These are phyloP conservation scores for Byasa hedistus DNA, from an alignment of 2,888 invertebrate genomes.

Conservation along the genomic window DNA sequence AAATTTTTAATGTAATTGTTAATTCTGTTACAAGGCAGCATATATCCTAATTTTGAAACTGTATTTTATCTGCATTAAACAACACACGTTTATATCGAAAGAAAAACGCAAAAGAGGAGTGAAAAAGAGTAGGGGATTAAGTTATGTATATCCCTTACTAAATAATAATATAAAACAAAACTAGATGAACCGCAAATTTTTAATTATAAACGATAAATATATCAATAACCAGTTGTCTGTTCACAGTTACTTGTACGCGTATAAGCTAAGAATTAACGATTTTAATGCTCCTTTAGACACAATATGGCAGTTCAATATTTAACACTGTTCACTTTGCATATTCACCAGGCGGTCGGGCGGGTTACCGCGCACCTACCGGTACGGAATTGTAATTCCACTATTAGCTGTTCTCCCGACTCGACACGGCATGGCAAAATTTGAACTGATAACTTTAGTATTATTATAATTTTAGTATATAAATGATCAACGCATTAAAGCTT, in stretches of 20 bases:
- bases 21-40: no score
- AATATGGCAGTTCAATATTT: slow-evolving; percentile 64
- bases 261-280: no score
- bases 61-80: no score
- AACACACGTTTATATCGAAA: no score
- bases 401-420: slow-evolving; percentile 40
- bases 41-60: no score
- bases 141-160: no score
- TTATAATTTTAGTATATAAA: slow-evolving; percentile 19
- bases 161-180: no score
- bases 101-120: no score
- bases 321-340: slow-evolving; percentile 69
- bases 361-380: slow-evolving; percentile 57
- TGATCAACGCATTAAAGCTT: slow-evolving; percentile 8
- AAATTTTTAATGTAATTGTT: no score
- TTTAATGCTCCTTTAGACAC: slow-evolving; percentile 49
- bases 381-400: slow-evolving; percentile 65
- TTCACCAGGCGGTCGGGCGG: slow-evolving; percentile 64
- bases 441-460: slow-evolving; percentile 39
- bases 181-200: no score
- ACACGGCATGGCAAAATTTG: slow-evolving; percentile 34
- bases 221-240: neutral
- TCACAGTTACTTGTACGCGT: no score
- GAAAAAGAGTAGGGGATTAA: no score
- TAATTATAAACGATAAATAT: neutral